Conservation (phyloP, 2,113 vertebrate species). For the Cyprinus carpio region DNA sequence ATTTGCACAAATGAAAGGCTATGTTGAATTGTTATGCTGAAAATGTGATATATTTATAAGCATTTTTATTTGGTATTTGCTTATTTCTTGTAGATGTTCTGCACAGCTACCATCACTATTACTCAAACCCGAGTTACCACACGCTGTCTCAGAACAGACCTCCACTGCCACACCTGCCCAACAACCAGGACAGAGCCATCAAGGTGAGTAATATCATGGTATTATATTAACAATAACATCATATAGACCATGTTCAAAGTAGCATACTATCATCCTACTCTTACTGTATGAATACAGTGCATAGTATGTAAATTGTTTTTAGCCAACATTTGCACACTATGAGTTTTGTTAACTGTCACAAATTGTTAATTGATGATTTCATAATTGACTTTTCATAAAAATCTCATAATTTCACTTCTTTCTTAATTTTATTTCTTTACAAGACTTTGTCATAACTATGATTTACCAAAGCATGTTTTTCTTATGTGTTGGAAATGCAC, state of each 20-base stretch:
- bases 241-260: no score
- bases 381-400: no score
- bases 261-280: no score
- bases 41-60: not conserved
- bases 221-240: no score
- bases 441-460: no score
- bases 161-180: constrained; percentile 75
- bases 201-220: constrained; percentile 76
- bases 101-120: constrained; percentile 86
- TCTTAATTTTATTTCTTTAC: no score
- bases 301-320: no score
- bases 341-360: not conserved
- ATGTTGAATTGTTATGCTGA: not conserved
- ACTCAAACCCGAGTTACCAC: constrained; percentile 98
- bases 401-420: no score
- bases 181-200: constrained; percentile 74
- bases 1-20: not conserved
- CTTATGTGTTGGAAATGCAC: no score
- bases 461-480: no score
- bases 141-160: constrained; percentile 87
- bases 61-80: constrained; percentile 31
- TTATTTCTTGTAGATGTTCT: constrained; percentile 77
- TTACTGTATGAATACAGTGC: not conserved
- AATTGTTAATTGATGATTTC: not conserved
- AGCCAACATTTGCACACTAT: not conserved